Evolutionary conservation across 2,797 vertebrate genomes (phyloP).

Genomic region (Tadarida brasiliensis): DNA sequence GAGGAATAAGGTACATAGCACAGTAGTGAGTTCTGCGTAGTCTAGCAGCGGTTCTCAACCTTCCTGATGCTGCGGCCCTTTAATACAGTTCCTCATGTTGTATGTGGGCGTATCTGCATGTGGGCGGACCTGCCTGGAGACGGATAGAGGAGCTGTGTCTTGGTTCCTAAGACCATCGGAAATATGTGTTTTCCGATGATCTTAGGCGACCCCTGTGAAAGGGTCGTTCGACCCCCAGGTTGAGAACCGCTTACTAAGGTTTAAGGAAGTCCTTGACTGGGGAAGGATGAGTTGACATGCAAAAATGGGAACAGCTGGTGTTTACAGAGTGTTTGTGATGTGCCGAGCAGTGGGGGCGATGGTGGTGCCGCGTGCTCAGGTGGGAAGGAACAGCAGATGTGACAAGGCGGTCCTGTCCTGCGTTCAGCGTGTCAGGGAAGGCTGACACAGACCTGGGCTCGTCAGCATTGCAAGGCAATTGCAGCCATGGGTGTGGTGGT

Average conservation of each 20-base stretch:
- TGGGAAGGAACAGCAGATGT: background rate
- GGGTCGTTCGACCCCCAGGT: no score
- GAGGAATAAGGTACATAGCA: background rate
- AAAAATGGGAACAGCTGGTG: background rate
- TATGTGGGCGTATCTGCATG: no score
- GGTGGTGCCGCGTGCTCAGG: accelerated
- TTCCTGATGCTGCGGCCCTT: no score
- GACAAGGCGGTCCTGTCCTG: background rate
- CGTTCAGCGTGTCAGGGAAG: background rate
- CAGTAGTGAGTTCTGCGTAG: no score
- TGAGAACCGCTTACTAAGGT: no score
- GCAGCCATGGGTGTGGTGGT: accelerated
- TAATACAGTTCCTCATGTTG: no score
- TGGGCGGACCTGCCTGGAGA: no score
- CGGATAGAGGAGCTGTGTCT: no score
- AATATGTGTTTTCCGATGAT: no score
- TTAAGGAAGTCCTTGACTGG: background rate
- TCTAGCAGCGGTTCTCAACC: no score
- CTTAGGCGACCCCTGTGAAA: no score
- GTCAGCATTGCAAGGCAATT: background rate
- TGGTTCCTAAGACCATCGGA: no score
- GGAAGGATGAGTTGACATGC: background rate
- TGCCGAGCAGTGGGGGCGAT: background rate
- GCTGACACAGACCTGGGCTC: background rate
- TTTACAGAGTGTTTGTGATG: background rate